A percentile compares a stretch with the other conserved stretches of the same genome.
Evolutionary conservation across 2,797 vertebrate species (phyloP).

Genomic region (Propithecus perrieri): DNA sequence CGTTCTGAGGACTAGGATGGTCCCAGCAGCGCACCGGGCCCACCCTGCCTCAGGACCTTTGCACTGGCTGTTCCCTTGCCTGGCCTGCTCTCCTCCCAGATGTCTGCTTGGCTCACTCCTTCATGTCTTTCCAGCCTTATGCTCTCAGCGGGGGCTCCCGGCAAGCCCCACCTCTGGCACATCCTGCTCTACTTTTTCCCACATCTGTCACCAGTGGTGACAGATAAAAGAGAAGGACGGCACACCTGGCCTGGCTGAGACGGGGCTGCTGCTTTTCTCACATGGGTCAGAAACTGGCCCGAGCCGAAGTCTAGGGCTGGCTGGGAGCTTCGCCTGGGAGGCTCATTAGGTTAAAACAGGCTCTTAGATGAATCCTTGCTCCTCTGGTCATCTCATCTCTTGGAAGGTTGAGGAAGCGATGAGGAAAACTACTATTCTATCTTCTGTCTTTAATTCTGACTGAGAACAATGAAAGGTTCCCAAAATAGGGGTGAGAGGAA

Average conservation of each 20-base stretch:
- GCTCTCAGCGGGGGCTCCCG: neutral
- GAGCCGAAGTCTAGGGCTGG: no score
- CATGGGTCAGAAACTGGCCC: neutral
- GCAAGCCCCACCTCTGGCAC: neutral
- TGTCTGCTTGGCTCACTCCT: neutral
- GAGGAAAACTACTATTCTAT: neutral
- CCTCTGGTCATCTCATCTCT: neutral
- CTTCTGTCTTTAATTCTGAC: constrained; percentile 3
- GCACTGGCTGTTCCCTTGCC: neutral
- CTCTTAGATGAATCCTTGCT: neutral
- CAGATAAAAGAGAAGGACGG: neutral
- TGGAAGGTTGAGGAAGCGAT: neutral
- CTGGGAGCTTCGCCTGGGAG: neutral
- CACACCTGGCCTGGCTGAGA: neutral
- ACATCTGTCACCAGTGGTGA: neutral
- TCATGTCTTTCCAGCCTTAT: neutral
- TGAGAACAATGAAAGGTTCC: neutral
- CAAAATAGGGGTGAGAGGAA: neutral
- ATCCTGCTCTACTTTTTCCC: neutral
- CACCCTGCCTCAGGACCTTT: neutral
- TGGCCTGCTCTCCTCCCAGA: neutral
- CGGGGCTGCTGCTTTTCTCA: neutral
- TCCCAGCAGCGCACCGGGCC: neutral
- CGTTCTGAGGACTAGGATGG: neutral
- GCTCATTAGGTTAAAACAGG: neutral